These are phyloP conservation scores for Hirundichthys speculiger DNA, from an alignment of 2,113 vertebrate genomes.

Conservation along the genomic window DNA sequence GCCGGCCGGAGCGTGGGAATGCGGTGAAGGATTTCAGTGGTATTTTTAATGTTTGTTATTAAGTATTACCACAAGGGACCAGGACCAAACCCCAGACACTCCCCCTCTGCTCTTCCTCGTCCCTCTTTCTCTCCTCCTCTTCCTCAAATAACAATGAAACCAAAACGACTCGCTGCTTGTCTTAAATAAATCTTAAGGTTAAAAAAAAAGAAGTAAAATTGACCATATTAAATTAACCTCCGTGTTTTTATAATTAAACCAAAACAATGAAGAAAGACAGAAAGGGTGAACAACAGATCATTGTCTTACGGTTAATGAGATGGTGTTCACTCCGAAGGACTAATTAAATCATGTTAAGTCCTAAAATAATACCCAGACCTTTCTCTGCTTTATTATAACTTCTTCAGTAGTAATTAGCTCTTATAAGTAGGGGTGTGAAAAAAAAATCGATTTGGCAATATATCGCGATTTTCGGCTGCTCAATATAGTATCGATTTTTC, in stretches of 20 bases:
- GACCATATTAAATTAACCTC: constrained; percentile 10
- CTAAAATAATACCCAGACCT: too few species aligned
- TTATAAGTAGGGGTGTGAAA: too few species aligned
- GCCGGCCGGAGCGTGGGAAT: constrained; percentile 80
- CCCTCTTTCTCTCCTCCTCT: constrained; percentile 22
- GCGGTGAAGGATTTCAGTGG: constrained; percentile 82
- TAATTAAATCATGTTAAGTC: too few species aligned
- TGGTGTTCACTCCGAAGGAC: too few species aligned
- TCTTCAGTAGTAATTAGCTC: too few species aligned
- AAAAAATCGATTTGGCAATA: too few species aligned
- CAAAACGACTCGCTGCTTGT: constrained; percentile 37
- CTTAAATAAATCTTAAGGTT: constrained; percentile 52
- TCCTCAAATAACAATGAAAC: constrained; percentile 62
- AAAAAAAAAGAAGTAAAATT: constrained; percentile 34
- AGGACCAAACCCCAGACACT: constrained; percentile 76
- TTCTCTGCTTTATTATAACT: too few species aligned
- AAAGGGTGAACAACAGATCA: background rate
- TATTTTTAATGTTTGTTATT: constrained; percentile 88
- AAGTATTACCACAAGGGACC: constrained; percentile 84
- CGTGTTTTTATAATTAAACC: background rate
- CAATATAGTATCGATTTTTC: too few species aligned
- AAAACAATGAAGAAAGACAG: background rate
- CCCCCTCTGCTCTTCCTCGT: constrained; percentile 42
- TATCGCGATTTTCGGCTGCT: too few species aligned
- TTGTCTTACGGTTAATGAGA: too few species aligned